phyloP scores from a whole-genome alignment of 2,888 invertebrate species.

The Herminia tarsipennalis region DNA sequence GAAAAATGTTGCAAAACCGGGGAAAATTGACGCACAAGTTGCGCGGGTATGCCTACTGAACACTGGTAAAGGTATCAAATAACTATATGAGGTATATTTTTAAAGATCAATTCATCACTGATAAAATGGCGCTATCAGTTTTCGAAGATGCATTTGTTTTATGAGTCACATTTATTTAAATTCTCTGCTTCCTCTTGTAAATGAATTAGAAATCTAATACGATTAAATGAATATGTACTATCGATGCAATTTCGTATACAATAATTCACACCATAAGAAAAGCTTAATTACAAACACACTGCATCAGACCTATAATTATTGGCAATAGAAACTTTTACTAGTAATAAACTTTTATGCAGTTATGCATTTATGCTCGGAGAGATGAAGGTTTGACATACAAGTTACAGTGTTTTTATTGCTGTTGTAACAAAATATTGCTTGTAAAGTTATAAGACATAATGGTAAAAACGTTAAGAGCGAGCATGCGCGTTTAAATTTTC shows the following conservation, averaged over 20 bases:
- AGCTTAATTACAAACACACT: conserved; percentile 27
- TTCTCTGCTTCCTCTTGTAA: neutral
- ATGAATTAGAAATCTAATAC: neutral
- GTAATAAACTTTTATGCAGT: conserved; percentile 39
- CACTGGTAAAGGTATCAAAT: no score
- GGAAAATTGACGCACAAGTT: no score
- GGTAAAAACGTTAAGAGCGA: conserved; percentile 31
- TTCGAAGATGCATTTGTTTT: no score
- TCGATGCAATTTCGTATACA: conserved; percentile 10
- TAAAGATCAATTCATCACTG: no score
- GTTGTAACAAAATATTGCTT: conserved; percentile 49
- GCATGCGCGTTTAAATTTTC: conserved; percentile 34
- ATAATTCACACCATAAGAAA: conserved; percentile 29
- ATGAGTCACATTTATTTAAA: no score
- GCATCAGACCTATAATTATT: conserved; percentile 34
- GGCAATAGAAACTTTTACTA: conserved; percentile 43
- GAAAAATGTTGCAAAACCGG: no score
- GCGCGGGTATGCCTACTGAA: no score
- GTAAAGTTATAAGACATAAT: conserved; percentile 39
- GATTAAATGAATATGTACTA: conserved; percentile 1
- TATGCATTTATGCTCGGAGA: conserved; percentile 35
- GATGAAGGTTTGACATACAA: conserved; percentile 32
- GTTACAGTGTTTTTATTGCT: conserved; percentile 38
- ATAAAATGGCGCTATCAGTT: no score
- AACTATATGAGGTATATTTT: no score